Conservation (phyloP, 2,113 vertebrate genomes). For the Gopherus flavomarginatus region DNA sequence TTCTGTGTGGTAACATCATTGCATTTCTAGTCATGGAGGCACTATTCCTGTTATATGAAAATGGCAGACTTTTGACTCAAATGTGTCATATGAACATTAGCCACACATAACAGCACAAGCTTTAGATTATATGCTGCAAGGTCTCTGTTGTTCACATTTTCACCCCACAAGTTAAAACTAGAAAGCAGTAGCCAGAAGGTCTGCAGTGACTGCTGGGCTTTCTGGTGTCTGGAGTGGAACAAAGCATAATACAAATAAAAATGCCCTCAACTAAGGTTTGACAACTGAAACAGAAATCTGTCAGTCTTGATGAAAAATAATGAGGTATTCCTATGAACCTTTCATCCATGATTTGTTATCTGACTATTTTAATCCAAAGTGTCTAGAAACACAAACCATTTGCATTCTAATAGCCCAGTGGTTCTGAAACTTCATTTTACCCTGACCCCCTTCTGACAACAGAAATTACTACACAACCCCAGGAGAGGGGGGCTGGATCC, state of each 20-base stretch:
- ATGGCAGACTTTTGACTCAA: too few species aligned
- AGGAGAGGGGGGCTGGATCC: too few species aligned
- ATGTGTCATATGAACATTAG: not conserved
- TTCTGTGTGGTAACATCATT: not conserved
- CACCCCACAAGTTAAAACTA: not conserved
- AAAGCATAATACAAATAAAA: conserved; percentile 11
- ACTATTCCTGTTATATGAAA: not conserved
- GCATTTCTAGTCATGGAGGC: not conserved
- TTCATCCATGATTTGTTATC: not conserved
- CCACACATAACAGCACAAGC: not conserved
- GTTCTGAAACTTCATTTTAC: too few species aligned
- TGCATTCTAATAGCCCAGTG: not conserved
- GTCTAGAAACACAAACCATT: fast-evolving
- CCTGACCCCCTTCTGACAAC: too few species aligned
- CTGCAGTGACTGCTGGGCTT: conserved; percentile 15
- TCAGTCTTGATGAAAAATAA: not conserved
- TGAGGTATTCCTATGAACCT: conserved; percentile 24
- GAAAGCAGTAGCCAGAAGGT: conserved; percentile 26
- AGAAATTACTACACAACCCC: too few species aligned
- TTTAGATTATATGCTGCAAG: not conserved
- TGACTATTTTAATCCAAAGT: not conserved
- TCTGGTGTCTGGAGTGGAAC: conserved; percentile 17
- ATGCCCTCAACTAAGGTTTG: conserved; percentile 24
- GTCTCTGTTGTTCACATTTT: not conserved
- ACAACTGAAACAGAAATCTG: conserved; percentile 37